phyloP scores from a whole-genome alignment of 2,797 vertebrate genomes.

The Channa striata region DNA sequence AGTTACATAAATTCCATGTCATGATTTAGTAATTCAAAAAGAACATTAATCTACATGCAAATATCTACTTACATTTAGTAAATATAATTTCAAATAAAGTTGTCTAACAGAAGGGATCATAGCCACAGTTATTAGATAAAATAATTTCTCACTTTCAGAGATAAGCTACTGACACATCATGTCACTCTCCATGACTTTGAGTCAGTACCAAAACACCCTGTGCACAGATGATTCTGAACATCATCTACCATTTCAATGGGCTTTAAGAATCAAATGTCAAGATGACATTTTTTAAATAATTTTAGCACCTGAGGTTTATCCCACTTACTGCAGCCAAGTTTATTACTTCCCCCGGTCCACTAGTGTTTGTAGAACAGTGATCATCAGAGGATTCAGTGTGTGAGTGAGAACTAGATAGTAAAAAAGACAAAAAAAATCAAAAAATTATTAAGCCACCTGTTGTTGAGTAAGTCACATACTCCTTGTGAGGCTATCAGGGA shows the following conservation, averaged over 20 bases:
- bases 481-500: conserved; percentile 1
- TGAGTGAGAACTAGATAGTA: conserved; percentile 1
- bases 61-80: not conserved
- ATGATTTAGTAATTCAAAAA: too few species aligned
- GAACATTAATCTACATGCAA: too few species aligned
- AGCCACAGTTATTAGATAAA: not conserved
- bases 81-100: not conserved
- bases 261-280: conserved; percentile 19
- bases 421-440: conserved; percentile 2
- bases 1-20: not conserved
- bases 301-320: not conserved
- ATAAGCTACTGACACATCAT: conserved; percentile 16
- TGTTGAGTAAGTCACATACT: conserved; percentile 6
- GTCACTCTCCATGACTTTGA: conserved; percentile 17
- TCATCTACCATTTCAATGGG: conserved; percentile 6
- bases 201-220: conserved; percentile 7
- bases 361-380: conserved; percentile 1
- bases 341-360: not conserved
- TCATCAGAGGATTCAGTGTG: conserved; percentile 12
- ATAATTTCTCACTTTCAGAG: conserved; percentile 21
- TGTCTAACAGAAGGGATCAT: not conserved
- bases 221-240: not conserved
- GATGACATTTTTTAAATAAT: conserved; percentile 5
- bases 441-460: conserved; percentile 26
- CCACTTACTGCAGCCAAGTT: not conserved